A percentile compares a stretch with the other conserved stretches of the same genome.
Evolutionary conservation across 2,888 invertebrate genomes (phyloP).

Genomic region (Netelia melanura): DNA sequence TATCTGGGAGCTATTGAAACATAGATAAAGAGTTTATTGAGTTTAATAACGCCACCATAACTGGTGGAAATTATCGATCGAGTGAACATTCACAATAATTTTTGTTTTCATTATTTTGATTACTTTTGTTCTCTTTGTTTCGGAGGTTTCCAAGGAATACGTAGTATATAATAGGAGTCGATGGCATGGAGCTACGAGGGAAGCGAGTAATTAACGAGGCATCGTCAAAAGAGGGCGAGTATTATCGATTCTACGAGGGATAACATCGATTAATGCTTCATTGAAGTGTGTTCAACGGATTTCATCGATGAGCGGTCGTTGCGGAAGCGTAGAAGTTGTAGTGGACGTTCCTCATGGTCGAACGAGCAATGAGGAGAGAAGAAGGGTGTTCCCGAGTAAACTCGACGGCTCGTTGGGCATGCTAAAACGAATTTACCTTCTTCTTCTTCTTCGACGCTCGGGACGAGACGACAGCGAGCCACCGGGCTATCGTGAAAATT

Average conservation of each 20-base stretch:
- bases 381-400: conserved; percentile 22
- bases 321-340: conserved; percentile 53
- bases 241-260: conserved; percentile 59
- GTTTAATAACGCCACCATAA: too few species aligned
- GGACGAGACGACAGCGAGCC: conserved; percentile 19
- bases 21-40: too few species aligned
- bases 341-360: conserved; percentile 57
- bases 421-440: conserved; percentile 60
- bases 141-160: too few species aligned
- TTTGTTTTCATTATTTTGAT: too few species aligned
- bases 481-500: background rate
- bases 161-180: too few species aligned
- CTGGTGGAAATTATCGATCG: too few species aligned
- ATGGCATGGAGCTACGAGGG: too few species aligned
- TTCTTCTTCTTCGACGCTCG: conserved; percentile 7
- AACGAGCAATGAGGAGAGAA: conserved; percentile 40
- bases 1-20: too few species aligned
- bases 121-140: too few species aligned
- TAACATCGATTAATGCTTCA: conserved; percentile 61
- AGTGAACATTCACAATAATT: too few species aligned
- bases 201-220: background rate
- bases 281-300: conserved; percentile 54
- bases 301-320: conserved; percentile 55
- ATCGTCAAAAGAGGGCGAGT: conserved; percentile 15
- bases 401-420: conserved; percentile 49